Evolutionary conservation across 1,140 invertebrate genomes (phyloP), one percentile per base, ranked within the genome.

Genomic region (Drosophila simulans): DNA sequence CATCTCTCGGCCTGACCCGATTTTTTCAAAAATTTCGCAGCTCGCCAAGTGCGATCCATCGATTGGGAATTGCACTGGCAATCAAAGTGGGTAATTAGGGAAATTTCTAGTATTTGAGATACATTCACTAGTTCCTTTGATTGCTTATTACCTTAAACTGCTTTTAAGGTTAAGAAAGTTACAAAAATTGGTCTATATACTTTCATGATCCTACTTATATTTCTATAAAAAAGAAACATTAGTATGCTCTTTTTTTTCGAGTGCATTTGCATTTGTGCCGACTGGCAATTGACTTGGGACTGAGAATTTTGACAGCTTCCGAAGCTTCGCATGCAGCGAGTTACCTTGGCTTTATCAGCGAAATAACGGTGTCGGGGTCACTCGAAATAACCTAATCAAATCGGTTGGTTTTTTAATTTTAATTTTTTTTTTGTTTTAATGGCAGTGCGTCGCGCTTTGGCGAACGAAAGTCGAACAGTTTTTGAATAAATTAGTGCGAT

Each of bases 1-100:
- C 81, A 85, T 73, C 77, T 77, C 71, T 34, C 59, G 59, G 68
- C 78, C 43, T 80, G 83, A 82, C 82, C 82, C 74, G 83, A 59
- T 88, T 86, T 57, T 51, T 51, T 46, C 7, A 34, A 17, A 17
- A 65, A 65, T 53, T 68, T 68, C 65, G 53, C 68, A 70, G 48
- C 63, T 37, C 63, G 20, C 31, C 52, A 37, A 53, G 57, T 72
- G 48, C 49, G 27, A 48, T 62, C 55, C n/a, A 39, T 62, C 43
- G 51, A 77, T 43, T 40, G 11, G 45, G 34, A 20, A 10, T 40
- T 51, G 25, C 63, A 52, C 65, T 77, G 52, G 4, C n/a, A 17
- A 20, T 15, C 3, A 25, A 11, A 20, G 15, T 10, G 17, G 40
- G 5, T 5, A 15, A 42, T 42, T 42, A 5, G 5, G 7, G 39